phyloP scores from a whole-genome alignment of 1,140 invertebrate species.

The Drosophila pectinifera region DNA sequence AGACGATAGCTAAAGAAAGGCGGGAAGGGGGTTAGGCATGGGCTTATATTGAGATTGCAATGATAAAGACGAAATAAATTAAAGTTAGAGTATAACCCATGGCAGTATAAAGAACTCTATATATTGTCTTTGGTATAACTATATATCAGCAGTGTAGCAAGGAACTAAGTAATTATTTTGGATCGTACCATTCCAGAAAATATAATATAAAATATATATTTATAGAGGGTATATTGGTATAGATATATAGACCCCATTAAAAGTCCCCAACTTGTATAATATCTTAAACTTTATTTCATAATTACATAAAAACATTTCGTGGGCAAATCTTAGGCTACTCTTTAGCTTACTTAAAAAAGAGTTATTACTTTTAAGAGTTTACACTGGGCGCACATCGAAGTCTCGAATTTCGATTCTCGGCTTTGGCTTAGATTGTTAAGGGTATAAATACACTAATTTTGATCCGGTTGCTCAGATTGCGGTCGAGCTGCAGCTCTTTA shows the following conservation, averaged over 20 bases:
- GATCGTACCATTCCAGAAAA: too few relatives aligned
- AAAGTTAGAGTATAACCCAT: too few relatives aligned
- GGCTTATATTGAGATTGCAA: background rate
- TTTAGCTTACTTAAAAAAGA: constrained; percentile 28
- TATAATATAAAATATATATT: too few relatives aligned
- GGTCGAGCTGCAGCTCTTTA: constrained; percentile 17
- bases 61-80: too few relatives aligned
- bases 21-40: background rate
- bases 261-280: constrained; percentile 13
- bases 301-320: constrained; percentile 73
- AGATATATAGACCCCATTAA: background rate
- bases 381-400: constrained; percentile 52
- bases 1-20: background rate
- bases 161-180: too few relatives aligned
- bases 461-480: constrained; percentile 71
- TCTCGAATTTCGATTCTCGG: constrained; percentile 19
- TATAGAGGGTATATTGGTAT: too few relatives aligned
- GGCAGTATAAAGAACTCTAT: too few relatives aligned
- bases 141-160: too few relatives aligned
- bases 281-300: constrained; percentile 53
- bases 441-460: constrained; percentile 66
- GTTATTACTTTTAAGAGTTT: constrained; percentile 13
- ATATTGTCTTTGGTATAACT: too few relatives aligned
- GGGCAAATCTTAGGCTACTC: constrained; percentile 29
- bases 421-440: constrained; percentile 24